Percentiles rank a stretch among this genome's conserved stretches.
Evolutionary conservation across 2,113 vertebrate genomes (phyloP).

Genomic region (Pelecanoides urinatrix): DNA sequence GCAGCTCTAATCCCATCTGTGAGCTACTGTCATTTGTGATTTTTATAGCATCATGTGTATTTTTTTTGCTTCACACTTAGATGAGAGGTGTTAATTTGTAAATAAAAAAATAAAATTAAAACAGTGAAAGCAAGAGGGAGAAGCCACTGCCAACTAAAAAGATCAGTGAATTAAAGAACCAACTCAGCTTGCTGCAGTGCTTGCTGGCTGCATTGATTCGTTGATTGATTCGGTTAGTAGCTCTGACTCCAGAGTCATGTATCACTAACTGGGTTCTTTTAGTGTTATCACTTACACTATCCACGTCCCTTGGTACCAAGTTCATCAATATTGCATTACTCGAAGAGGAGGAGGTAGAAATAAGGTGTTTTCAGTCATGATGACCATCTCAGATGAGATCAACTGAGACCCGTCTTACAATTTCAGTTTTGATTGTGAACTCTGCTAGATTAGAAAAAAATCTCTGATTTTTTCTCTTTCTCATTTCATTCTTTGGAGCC

Average conservation of each 20-base stretch:
- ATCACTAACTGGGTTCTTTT: not conserved
- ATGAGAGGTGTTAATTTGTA: conserved; percentile 34
- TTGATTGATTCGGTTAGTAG: not conserved
- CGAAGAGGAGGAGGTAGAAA: not conserved
- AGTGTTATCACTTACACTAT: not conserved
- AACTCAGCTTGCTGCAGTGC: not conserved
- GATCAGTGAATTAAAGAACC: not conserved
- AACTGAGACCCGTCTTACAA: not conserved
- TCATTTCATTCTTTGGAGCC: not conserved
- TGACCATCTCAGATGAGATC: not conserved
- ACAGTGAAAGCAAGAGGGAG: not conserved
- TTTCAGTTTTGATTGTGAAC: not conserved
- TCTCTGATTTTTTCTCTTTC: not conserved
- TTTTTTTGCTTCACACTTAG: not conserved
- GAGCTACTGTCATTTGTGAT: not conserved
- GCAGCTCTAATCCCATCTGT: not conserved
- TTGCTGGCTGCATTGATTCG: not conserved
- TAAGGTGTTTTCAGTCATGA: not conserved
- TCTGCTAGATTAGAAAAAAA: not conserved
- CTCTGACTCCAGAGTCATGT: not conserved
- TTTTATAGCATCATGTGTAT: not conserved
- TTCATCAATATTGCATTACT: not conserved
- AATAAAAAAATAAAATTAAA: conserved; percentile 2
- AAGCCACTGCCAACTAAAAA: not conserved
- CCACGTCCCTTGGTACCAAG: not conserved